Percentiles rank a stretch among this genome's conserved stretches.
Conservation (phyloP, 2,113 vertebrate genomes). For the Serilophus lunatus region DNA sequence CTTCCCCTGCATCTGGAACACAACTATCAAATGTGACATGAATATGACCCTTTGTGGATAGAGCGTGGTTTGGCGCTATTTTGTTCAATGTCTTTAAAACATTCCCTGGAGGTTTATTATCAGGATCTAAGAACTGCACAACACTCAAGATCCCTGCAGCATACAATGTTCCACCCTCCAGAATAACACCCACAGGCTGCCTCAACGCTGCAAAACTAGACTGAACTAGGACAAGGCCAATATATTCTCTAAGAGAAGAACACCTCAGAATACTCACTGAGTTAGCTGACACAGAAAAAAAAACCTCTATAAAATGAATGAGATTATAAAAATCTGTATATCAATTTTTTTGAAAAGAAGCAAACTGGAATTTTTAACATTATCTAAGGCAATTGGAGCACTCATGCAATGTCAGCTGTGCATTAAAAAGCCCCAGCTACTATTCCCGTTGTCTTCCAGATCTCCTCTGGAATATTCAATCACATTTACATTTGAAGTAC, state of each 20-base stretch:
- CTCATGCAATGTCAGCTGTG: neutral
- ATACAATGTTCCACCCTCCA: neutral
- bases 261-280: neutral
- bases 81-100: neutral
- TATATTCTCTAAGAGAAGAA: neutral
- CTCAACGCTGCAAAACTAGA: neutral
- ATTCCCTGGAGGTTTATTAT: neutral
- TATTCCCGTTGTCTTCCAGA: neutral
- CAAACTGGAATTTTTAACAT: neutral
- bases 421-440: neutral
- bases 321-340: neutral
- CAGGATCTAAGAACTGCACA: neutral
- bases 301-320: neutral
- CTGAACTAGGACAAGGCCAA: neutral
- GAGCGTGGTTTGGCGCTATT: neutral
- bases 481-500: neutral
- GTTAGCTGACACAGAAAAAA: neutral
- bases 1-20: neutral
- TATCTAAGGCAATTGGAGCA: neutral
- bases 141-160: neutral
- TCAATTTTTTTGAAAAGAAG: neutral
- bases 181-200: neutral
- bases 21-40: neutral
- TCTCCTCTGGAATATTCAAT: neutral
- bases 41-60: neutral